phyloP scores from a whole-genome alignment of 2,888 invertebrate genomes.

The Leptodirus hochenwartii region DNA sequence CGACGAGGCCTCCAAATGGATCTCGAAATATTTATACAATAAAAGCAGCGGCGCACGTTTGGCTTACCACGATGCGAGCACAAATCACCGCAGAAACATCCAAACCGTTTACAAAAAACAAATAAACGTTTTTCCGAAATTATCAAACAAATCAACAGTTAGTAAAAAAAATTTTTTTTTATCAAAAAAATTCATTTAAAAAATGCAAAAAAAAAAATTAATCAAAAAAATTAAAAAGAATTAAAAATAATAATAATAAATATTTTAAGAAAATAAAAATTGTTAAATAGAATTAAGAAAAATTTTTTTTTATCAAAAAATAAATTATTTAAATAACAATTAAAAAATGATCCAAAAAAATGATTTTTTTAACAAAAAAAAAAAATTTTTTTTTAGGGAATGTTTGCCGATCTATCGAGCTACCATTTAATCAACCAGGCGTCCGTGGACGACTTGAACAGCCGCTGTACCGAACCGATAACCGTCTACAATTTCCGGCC shows the following conservation, averaged over 20 bases:
- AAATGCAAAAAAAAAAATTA: no score
- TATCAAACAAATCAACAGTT: conserved; percentile 20
- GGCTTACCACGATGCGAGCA: conserved; percentile 21
- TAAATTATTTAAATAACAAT: no score
- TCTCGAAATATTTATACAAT: conserved; percentile 28
- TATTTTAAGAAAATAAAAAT: no score
- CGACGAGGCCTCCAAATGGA: conserved; percentile 38
- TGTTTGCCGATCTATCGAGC: conserved; percentile 32
- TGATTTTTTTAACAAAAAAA: no score
- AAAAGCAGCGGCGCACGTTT: conserved; percentile 20
- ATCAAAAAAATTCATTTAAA: no score
- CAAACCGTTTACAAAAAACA: no score
- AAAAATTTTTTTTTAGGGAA: conserved; percentile 29
- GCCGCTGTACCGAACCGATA: conserved; percentile 23
- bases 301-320: no score
- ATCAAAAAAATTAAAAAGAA: no score
- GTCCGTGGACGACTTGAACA: conserved; percentile 33
- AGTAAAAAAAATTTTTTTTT: conserved; percentile 6
- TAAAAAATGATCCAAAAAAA: no score
- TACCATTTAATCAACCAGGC: conserved; percentile 29
- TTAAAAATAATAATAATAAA: no score
- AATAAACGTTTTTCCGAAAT: conserved; percentile 17
- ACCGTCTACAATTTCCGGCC: conserved; percentile 33
- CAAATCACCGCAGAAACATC: conserved; percentile 10
- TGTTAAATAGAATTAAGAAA: no score